These are phyloP conservation scores for Ectropis grisescens DNA, from an alignment of 1,140 invertebrate species.

Conservation along the genomic window DNA sequence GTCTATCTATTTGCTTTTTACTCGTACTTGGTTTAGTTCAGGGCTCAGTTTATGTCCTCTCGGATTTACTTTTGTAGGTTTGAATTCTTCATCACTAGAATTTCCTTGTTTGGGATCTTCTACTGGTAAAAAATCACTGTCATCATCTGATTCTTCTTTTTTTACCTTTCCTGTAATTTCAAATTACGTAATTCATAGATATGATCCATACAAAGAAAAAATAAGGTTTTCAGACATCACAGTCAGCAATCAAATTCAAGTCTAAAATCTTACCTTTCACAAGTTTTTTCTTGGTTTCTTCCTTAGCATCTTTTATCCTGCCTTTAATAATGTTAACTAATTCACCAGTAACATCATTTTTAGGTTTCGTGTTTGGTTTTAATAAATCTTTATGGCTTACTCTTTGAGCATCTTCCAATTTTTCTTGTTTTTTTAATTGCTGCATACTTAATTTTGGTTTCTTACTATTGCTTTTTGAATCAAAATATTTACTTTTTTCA, in stretches of 20 bases:
- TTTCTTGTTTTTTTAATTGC: conserved; percentile 14
- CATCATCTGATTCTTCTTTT: conserved; percentile 53
- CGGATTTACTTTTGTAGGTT: conserved; percentile 38
- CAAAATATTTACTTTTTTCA: conserved; percentile 53
- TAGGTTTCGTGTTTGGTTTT: conserved; percentile 27
- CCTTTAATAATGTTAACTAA: conserved; percentile 62
- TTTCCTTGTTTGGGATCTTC: conserved; percentile 29
- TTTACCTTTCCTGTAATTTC: conserved; percentile 41
- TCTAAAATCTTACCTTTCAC: conserved; percentile 41
- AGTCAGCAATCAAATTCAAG: too few relatives aligned
- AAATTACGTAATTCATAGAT: too few relatives aligned
- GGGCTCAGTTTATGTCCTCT: conserved; percentile 22
- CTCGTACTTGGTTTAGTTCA: conserved; percentile 18
- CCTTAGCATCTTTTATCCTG: conserved; percentile 57
- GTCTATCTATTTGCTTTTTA: conserved; percentile 54
- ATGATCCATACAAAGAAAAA: too few relatives aligned
- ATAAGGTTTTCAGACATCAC: too few relatives aligned
- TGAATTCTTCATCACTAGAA: conserved; percentile 65
- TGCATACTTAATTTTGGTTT: conserved; percentile 12
- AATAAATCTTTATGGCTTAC: conserved; percentile 52
- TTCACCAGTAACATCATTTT: conserved; percentile 58
- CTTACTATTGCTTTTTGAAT: conserved; percentile 11
- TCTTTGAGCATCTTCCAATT: conserved; percentile 27
- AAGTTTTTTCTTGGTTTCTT: conserved; percentile 28
- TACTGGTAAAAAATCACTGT: conserved; percentile 67